Conservation (phyloP, 2,888 invertebrate species). For the Troides aeacus region DNA sequence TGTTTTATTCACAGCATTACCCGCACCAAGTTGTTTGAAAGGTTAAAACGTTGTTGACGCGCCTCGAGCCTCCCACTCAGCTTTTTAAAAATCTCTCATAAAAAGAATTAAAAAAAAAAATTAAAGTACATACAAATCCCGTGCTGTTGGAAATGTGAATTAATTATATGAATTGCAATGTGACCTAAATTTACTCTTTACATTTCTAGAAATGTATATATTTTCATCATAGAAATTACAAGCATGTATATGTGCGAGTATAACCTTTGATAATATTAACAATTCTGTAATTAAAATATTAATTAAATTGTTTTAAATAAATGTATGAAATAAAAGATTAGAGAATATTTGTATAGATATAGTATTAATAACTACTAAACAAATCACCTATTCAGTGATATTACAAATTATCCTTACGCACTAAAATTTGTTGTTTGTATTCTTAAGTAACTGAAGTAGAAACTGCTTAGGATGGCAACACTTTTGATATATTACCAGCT, state of each 20-base stretch:
- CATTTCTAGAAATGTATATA: background rate
- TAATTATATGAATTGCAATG: slow-evolving; percentile 12
- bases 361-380: too few species aligned
- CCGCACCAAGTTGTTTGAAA: slow-evolving; percentile 2
- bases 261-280: background rate
- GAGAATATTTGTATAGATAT: too few species aligned
- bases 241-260: too few species aligned
- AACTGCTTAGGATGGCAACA: too few species aligned
- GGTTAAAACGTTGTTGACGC: slow-evolving; percentile 10
- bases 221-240: background rate
- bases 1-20: slow-evolving; percentile 5
- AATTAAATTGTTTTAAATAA: too few species aligned
- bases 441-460: too few species aligned
- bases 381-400: too few species aligned
- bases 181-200: slow-evolving; percentile 15
- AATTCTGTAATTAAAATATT: background rate
- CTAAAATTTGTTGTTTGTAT: too few species aligned
- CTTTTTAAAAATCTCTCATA: slow-evolving; percentile 1
- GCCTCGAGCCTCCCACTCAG: background rate
- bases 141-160: slow-evolving; percentile 9
- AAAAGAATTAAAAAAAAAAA: slow-evolving; percentile 7
- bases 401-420: too few species aligned
- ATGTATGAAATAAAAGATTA: too few species aligned
- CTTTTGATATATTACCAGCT: too few species aligned
- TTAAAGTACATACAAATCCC: background rate